Base-by-base conservation (phyloP, 1,140 invertebrate species). In the Bombus pyrosoma region DNA sequence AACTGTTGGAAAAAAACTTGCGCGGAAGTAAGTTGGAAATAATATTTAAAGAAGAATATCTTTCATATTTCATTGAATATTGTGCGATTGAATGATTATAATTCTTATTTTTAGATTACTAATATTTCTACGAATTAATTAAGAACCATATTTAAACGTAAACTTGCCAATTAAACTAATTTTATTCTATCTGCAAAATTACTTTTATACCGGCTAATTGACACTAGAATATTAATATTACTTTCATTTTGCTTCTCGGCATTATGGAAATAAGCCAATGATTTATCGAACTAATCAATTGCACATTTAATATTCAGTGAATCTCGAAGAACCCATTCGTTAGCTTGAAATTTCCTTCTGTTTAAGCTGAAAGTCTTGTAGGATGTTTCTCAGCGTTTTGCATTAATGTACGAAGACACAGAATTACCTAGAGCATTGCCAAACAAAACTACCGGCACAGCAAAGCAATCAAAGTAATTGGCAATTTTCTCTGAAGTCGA, bases 401-500 rank as follows among this genome's bases (percentile, higher is more conserved):
- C 82, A 79, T 84, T 79, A 79, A 84, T 79, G 66, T 57, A 43
- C 34, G 34, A 69, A 77, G 39, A 34, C 74, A 39, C 18, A 41
- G 64, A 83, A 57, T 77, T 47, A 41, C 39, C 12, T n/a, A 22
- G 47, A 69, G 13, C 28, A 68, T 73, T n/a, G 37, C 81, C 47
- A 78, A 69, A 84, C 43, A 69, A 32, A 77, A 43, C 72, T 25
- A 25, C 25, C 47, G 62, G 10, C 41, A 39, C 57, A 75, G 71
- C 59, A 74, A 68, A 59, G 73, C 89, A 83, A 90, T 90, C 72
- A 68, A 81, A 80, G 81, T 90, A 90, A 90, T 90, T 90, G 86
- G 89, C 89, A 90, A 90, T 87, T 87, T 88, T 81, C 86, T 62
- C 32, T 62, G 72, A 71, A 83, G 81, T 80, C 87, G 88, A 85